phyloP scores from a whole-genome alignment of 2,797 vertebrate genomes.

The Eulemur coronatus region DNA sequence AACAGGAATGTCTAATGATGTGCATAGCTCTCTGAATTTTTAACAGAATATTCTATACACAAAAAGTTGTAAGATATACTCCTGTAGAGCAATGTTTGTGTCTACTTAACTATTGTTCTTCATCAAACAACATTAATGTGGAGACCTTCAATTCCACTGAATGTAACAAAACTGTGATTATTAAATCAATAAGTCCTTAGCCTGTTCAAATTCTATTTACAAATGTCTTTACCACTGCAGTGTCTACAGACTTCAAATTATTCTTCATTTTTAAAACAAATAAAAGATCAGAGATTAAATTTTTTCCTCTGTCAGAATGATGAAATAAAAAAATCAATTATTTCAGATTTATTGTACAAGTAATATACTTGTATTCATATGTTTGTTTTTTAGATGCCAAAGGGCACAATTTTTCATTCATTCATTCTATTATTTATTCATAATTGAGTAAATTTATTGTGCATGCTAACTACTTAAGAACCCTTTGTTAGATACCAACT shows the following conservation, averaged over 20 bases:
- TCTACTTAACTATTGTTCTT: constrained; percentile 63
- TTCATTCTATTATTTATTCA: neutral
- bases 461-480: neutral
- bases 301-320: constrained; percentile 40
- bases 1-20: constrained; percentile 80
- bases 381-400: constrained; percentile 20
- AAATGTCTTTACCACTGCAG: neutral
- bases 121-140: constrained; percentile 61
- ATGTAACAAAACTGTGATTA: constrained; percentile 59
- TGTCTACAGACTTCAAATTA: constrained; percentile 43
- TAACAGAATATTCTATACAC: constrained; percentile 66
- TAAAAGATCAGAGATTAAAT: constrained; percentile 32
- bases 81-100: constrained; percentile 59
- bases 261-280: constrained; percentile 55
- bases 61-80: constrained; percentile 71
- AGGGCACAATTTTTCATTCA: neutral
- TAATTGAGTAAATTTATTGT: neutral
- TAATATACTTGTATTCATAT: neutral
- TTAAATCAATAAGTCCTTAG: constrained; percentile 55
- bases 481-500: neutral
- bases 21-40: constrained; percentile 76
- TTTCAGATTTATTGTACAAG: constrained; percentile 44
- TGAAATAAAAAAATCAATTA: constrained; percentile 46
- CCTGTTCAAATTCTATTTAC: constrained; percentile 57
- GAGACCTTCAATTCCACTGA: neutral